Evolutionary conservation across 1,140 invertebrate species (phyloP).

Genomic region (Drosophila repleta): DNA sequence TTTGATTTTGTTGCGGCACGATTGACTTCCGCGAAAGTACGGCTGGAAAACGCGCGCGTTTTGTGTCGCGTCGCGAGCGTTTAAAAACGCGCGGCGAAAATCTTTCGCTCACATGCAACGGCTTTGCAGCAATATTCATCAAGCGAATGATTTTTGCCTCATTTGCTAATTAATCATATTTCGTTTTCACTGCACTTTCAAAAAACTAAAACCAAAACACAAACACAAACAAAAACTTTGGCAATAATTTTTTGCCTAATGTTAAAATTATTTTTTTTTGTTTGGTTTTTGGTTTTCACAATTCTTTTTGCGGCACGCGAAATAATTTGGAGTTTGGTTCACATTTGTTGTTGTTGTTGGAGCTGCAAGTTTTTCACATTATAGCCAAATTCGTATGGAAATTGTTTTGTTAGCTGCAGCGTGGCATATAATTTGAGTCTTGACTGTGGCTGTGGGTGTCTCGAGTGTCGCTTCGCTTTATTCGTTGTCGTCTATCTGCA

Average conservation of each 20-base stretch:
- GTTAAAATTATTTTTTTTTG: conserved; percentile 19
- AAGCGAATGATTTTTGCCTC: conserved; percentile 64
- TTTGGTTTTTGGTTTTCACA: conserved; percentile 59
- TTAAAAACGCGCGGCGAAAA: conserved; percentile 59
- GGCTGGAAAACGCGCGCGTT: conserved; percentile 51
- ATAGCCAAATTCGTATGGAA: conserved; percentile 76
- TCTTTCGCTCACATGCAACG: conserved; percentile 61
- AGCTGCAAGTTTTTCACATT: conserved; percentile 62
- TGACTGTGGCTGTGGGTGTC: conserved; percentile 39
- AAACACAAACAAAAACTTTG: conserved; percentile 48
- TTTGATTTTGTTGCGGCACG: background rate
- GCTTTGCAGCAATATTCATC: conserved; percentile 56
- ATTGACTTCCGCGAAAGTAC: conserved; percentile 23
- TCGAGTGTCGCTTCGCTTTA: conserved; percentile 29
- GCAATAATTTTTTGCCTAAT: conserved; percentile 69
- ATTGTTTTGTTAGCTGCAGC: conserved; percentile 35
- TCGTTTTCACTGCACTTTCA: conserved; percentile 81
- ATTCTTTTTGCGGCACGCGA: conserved; percentile 47
- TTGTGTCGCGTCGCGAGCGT: conserved; percentile 50
- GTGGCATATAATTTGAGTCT: conserved; percentile 57
- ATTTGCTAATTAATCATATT: conserved; percentile 81
- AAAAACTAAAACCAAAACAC: conserved; percentile 49
- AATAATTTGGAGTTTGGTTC: conserved; percentile 45
- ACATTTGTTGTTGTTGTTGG: conserved; percentile 44
- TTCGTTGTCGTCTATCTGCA: conserved; percentile 62